Base-by-base conservation (phyloP, 2,888 invertebrate genomes). In the Carabus problematicus region DNA sequence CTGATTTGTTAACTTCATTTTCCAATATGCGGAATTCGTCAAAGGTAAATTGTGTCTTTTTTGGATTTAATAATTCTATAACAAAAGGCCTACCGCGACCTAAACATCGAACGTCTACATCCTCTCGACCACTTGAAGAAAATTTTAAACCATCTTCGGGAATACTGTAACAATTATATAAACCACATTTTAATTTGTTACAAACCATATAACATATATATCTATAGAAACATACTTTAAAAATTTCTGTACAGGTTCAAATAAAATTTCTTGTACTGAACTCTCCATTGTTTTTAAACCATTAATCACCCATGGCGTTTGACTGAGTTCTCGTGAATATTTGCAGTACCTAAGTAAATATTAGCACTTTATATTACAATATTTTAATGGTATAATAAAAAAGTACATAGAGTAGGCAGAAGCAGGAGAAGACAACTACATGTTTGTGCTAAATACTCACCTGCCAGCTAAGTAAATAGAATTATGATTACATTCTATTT, bases 101-200 rank as follows among this genome's bases (percentile, higher is more conserved):
- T 71, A 99, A 82, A 82, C 95, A 98, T 70, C 97, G 85, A 0
- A 98, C 98, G 83, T 99, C 99, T 0, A 97, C 94, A 83, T 99
- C 99, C 83, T 99, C 98, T 45, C 99, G 85, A 0, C 98, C 98
- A 63, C 97, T 96, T 1, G 97, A 89, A 74, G 93, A 88, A 82
- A 98, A 95, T 77, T 91, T 92, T 72, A 81, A 74, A 67, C 74
- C 72, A 54, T 73, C 73, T 54, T 72, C 71, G 12, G 73, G 64
- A 64, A 77, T 73, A 18, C 76, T 75, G 63, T 9, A 64, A 68
- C n/a, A 19, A 56, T 12, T 12, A 68, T 40, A 64, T 47, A 59
- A 59, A 62, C 29, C 29, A 29, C 29, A 29, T 29, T 29, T 6
- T 29, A 29, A 29, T 29, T 29, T 29, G 3, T 29, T 29, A 6